Evolutionary conservation across 2,113 vertebrate species (phyloP).

Genomic region (Pongo abelii): DNA sequence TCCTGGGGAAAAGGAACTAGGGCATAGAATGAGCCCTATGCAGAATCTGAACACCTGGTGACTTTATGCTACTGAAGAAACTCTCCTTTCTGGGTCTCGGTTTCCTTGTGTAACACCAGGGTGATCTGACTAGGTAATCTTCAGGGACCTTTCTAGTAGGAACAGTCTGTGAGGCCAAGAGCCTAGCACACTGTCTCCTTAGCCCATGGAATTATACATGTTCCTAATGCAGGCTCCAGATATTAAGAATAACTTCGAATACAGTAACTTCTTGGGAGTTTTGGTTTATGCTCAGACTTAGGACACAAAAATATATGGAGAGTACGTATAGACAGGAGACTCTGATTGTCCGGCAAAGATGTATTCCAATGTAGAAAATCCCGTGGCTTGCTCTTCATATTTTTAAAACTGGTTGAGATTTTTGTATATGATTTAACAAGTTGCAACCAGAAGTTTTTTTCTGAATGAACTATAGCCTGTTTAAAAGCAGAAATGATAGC

Average conservation of each 20-base stretch:
- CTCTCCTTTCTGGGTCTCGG: background rate
- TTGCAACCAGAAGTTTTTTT: background rate
- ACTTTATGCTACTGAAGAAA: background rate
- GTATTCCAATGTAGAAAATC: background rate
- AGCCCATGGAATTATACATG: background rate
- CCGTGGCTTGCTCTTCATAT: background rate
- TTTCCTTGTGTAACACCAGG: background rate
- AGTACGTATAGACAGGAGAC: background rate
- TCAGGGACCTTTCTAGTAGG: background rate
- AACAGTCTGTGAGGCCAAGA: background rate
- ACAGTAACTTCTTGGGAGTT: background rate
- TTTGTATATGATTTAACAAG: background rate
- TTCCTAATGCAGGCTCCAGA: background rate
- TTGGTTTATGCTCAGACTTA: background rate
- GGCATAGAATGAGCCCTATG: background rate
- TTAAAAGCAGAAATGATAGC: background rate
- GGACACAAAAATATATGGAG: background rate
- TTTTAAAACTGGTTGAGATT: background rate
- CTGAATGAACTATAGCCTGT: background rate
- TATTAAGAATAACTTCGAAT: background rate
- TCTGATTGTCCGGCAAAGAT: background rate
- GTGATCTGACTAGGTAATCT: background rate
- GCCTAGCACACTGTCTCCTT: background rate
- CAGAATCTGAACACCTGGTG: background rate
- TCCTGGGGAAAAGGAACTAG: background rate